Conservation (phyloP, 2,888 invertebrate genomes). For the Frankliniella fusca region DNA sequence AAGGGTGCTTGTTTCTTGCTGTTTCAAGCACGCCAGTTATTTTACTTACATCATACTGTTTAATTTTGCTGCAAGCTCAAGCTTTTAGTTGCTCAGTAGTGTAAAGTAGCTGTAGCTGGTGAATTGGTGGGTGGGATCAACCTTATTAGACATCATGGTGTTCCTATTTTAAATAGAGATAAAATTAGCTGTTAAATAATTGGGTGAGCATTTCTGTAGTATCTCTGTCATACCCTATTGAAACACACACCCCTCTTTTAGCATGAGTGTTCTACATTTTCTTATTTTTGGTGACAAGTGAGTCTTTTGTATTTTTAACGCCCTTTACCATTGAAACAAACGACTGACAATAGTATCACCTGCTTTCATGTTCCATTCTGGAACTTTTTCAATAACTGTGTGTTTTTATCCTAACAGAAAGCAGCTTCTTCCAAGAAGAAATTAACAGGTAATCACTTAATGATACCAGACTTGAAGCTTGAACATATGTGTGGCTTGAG, state of each 20-base stretch:
- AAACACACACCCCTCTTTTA: not conserved
- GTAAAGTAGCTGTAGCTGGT: slow-evolving; percentile 5
- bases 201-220: not conserved
- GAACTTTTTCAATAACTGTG: slow-evolving; percentile 21
- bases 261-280: not conserved
- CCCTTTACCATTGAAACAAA: too few relatives aligned
- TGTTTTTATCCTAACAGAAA: slow-evolving; percentile 23
- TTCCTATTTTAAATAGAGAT: too few relatives aligned
- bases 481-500: not conserved
- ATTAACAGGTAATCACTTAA: slow-evolving; percentile 6
- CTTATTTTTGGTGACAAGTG: not conserved
- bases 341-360: too few relatives aligned
- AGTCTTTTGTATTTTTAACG: too few relatives aligned
- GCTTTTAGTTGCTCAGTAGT: not conserved
- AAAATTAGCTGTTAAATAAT: too few relatives aligned
- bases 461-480: not conserved
- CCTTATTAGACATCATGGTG: not conserved
- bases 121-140: not conserved
- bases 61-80: not conserved
- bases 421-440: slow-evolving; percentile 22
- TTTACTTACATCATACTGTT: not conserved
- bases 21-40: too few relatives aligned
- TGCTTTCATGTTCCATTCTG: too few relatives aligned
- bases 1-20: too few relatives aligned
- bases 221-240: not conserved